Percentiles rank a stretch among this genome's conserved stretches.
phyloP scores from a whole-genome alignment of 2,113 vertebrate species.

The Struthidea cinerea region DNA sequence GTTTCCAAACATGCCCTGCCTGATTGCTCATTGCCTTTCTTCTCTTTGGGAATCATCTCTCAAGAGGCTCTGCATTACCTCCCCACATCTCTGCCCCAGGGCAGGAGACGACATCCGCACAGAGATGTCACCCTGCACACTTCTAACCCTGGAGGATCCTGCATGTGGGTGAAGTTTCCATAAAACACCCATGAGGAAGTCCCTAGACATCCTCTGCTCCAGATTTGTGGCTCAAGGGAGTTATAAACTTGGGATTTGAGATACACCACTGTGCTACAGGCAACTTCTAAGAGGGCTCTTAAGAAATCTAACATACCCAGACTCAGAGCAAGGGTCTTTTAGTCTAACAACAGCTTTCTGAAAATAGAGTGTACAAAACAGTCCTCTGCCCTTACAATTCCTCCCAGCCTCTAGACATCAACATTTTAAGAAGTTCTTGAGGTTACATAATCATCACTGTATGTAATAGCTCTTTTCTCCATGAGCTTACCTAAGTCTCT shows the following conservation, averaged over 20 bases:
- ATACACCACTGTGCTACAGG: not conserved
- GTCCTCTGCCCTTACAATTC: not conserved
- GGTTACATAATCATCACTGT: not conserved
- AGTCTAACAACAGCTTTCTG: not conserved
- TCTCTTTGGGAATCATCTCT: fast-evolving
- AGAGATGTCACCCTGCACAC: not conserved
- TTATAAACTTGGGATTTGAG: not conserved
- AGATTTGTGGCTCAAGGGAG: not conserved
- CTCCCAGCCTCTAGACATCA: not conserved
- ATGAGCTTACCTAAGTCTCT: not conserved
- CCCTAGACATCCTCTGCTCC: not conserved
- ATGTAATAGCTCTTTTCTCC: not conserved
- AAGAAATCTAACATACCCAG: not conserved
- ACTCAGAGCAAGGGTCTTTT: not conserved
- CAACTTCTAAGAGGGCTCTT: not conserved
- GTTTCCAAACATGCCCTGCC: not conserved
- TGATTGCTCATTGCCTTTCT: not conserved
- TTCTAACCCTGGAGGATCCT: not conserved
- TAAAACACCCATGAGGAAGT: too few species aligned
- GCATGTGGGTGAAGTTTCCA: not conserved
- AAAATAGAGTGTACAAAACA: not conserved
- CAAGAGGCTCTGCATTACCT: not conserved
- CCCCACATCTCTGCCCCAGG: not conserved
- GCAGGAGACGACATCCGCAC: fast-evolving
- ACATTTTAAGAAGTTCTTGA: not conserved